Percentiles rank a stretch among this genome's conserved stretches.
These are phyloP conservation scores for Tethya wilhelma DNA, from an alignment of 37 sponge, comb jelly and placozoan genomes.

Conservation along the genomic window DNA sequence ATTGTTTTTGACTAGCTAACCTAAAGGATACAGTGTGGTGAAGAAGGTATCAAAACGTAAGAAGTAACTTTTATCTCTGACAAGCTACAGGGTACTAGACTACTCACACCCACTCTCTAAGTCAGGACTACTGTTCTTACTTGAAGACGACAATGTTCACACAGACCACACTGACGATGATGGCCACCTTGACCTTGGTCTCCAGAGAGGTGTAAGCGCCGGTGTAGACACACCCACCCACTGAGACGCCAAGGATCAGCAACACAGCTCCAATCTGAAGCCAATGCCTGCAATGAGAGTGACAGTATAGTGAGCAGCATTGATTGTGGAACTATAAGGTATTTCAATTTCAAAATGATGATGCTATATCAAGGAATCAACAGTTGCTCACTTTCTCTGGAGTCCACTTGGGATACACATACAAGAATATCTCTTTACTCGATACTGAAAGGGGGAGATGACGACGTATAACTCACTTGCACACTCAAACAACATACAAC, in stretches of 20 bases:
- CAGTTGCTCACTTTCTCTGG: constrained; percentile 9
- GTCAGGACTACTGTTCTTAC: constrained; percentile 8
- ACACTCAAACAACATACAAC: background rate
- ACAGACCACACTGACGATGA: constrained; percentile 6
- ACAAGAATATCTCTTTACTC: background rate
- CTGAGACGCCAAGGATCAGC: constrained; percentile 6
- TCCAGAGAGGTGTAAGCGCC: background rate
- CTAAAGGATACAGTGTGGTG: too few relatives aligned
- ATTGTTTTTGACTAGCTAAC: too few relatives aligned
- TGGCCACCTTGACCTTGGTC: constrained; percentile 5
- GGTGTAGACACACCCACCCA: background rate
- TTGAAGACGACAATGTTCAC: constrained; percentile 31
- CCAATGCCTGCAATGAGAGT: constrained; percentile 44
- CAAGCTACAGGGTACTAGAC: too few relatives aligned
- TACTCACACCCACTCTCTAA: background rate
- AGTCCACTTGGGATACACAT: constrained; percentile 3
- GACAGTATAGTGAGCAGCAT: background rate
- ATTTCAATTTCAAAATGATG: too few relatives aligned
- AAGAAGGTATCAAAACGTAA: too few relatives aligned
- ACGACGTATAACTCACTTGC: background rate
- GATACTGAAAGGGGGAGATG: constrained; percentile 12
- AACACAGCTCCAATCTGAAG: constrained; percentile 1
- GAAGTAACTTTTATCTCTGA: too few relatives aligned
- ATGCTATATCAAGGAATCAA: too few relatives aligned
- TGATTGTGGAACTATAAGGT: background rate